These are phyloP conservation scores for human (Homo sapiens) DNA, from an alignment of 2,113 vertebrate genomes.

Conservation along the genomic window DNA sequence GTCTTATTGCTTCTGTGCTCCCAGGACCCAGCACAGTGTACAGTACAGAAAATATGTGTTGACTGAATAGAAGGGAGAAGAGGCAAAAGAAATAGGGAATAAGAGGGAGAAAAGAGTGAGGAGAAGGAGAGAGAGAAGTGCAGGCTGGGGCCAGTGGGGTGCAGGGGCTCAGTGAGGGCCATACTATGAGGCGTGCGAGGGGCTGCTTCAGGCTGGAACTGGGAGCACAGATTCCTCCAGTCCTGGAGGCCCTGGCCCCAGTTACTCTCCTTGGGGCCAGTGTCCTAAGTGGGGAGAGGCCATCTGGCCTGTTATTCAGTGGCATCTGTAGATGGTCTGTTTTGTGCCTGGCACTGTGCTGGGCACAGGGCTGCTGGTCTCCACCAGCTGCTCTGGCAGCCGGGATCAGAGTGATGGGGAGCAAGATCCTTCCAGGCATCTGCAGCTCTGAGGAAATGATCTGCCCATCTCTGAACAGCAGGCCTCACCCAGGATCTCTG, in stretches of 20 bases:
- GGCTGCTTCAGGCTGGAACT: not conserved
- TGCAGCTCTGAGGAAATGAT: not conserved
- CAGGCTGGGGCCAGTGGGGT: not conserved
- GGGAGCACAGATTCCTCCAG: not conserved
- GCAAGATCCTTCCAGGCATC: not conserved
- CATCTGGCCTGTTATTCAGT: not conserved
- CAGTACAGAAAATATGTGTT: not conserved
- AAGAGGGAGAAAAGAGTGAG: not conserved
- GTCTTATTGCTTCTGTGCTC: not conserved
- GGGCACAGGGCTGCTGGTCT: not conserved
- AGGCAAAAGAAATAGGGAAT: not conserved
- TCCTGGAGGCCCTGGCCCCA: not conserved
- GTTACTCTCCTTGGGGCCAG: not conserved
- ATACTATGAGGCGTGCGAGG: rapidly evolving
- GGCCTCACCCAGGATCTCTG: not conserved
- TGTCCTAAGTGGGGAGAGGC: not conserved
- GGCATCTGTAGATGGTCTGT: not conserved
- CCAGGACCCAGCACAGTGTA: not conserved
- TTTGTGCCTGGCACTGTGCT: not conserved
- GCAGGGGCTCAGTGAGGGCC: too few species aligned
- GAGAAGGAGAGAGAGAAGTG: not conserved
- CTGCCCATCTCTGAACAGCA: rapidly evolving
- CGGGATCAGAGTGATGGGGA: not conserved
- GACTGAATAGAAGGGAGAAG: not conserved
- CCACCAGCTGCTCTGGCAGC: not conserved